Conservation (phyloP, 64 coral and sea anemone species). For the Anthopleura sola region DNA sequence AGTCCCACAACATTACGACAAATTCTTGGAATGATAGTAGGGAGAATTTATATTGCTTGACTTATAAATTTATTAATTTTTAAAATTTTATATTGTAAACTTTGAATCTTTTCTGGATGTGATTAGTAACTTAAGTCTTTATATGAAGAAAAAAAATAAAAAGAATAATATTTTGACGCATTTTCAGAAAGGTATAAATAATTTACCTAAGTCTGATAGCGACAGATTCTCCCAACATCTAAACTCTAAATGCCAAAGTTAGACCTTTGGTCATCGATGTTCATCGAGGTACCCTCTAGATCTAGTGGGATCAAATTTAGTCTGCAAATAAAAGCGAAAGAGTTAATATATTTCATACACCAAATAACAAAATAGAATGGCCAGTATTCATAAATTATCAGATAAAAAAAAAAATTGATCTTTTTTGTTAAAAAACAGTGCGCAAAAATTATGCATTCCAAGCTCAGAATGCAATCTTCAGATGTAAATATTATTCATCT, state of each 20-base stretch:
- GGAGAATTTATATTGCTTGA: not conserved
- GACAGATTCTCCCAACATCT: not conserved
- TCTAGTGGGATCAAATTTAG: not conserved
- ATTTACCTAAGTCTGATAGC: not conserved
- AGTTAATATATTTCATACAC: no score
- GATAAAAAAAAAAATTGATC: no score
- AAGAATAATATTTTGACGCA: not conserved
- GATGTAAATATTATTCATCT: not conserved
- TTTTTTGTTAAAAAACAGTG: no score
- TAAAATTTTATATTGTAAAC: not conserved
- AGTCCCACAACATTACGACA: constrained; percentile 26
- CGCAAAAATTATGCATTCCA: not conserved
- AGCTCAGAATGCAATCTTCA: not conserved
- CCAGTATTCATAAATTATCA: not conserved
- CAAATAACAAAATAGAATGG: not conserved
- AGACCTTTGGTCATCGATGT: not conserved
- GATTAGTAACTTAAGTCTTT: not conserved
- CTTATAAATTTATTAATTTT: not conserved
- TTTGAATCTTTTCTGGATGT: not conserved
- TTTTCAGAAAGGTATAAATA: not conserved
- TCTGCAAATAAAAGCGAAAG: not conserved
- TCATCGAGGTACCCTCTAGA: not conserved
- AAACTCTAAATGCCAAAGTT: not conserved
- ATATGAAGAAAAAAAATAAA: not conserved
- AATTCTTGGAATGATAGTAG: not conserved